Evolutionary conservation across 2,888 invertebrate species (phyloP).

Genomic region (Kryphioiulus occultus): DNA sequence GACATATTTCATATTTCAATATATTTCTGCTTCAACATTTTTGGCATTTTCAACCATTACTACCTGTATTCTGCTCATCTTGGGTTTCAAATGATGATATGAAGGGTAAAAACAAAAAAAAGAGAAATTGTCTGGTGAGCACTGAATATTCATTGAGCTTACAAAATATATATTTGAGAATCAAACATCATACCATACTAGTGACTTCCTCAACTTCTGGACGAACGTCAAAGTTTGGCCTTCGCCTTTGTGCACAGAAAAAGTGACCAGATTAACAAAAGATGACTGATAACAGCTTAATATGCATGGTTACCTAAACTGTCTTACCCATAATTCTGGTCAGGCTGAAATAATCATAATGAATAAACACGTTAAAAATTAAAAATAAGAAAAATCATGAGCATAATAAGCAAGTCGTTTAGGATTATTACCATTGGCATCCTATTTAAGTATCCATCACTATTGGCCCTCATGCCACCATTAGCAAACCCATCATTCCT

Average conservation of each 20-base stretch:
- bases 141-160: not conserved
- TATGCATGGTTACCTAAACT: too few species aligned
- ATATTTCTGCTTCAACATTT: not conserved
- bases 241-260: not conserved
- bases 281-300: too few species aligned
- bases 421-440: not conserved
- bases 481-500: constrained; percentile 27
- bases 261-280: too few species aligned
- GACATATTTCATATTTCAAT: too few species aligned
- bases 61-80: constrained; percentile 16
- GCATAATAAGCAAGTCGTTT: not conserved
- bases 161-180: not conserved
- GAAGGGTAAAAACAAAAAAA: not conserved
- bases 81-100: not conserved
- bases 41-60: not conserved
- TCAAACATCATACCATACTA: not conserved
- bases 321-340: not conserved
- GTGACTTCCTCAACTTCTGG: not conserved
- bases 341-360: not conserved
- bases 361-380: not conserved
- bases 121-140: not conserved
- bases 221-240: not conserved
- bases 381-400: not conserved
- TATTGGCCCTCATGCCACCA: constrained; percentile 26
- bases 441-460: constrained; percentile 44